Evolutionary conservation across 2,113 vertebrate genomes (phyloP), one percentile per base, ranked within the genome.

Genomic region (Trichomycterus rosablanca): DNA sequence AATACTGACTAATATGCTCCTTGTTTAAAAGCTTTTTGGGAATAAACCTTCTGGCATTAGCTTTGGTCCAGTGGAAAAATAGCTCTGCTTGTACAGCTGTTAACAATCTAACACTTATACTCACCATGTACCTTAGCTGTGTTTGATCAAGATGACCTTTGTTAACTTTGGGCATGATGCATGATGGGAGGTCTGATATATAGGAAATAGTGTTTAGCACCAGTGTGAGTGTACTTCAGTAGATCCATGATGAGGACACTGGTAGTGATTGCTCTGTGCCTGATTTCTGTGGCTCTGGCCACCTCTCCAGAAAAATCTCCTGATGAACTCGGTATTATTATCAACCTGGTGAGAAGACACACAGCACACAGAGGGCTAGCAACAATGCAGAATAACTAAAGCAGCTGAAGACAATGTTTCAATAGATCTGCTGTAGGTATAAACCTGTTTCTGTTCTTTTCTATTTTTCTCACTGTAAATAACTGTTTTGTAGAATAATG

Each of bases 401-500:
- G 2, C 24, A 24, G 20, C 7, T 14, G n/a, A 1, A 14, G 7
- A 30, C 15, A 3, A 30, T 18, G 1, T 49, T 22, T n/a, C n/a
- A n/a, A n/a, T n/a, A n/a, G n/a, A n/a, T n/a, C n/a, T n/a, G n/a
- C n/a, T n/a, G n/a, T n/a, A n/a, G n/a, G n/a, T n/a, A n/a, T n/a
- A n/a, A n/a, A n/a, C n/a, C n/a, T n/a, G n/a, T n/a, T n/a, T n/a
- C 15, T n/a, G 30, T 14, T 20, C 11, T 35, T 7, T 35, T 9
- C 20, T 35, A n/a, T n/a, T 7, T 18, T 42, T 26, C 7, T 30
- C 7, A 30, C 26, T 30, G 7, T 30, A 7, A 3, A 30, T 30
- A 4, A 30, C 26, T 30, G 7, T 4, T 30, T n/a, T n/a, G 18
- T 78, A 90, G 89, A 67, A 85, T 0, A 14, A 40, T 0, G 89